phyloP scores from a whole-genome alignment of 1,140 invertebrate genomes.

The Hirudo medicinalis region DNA sequence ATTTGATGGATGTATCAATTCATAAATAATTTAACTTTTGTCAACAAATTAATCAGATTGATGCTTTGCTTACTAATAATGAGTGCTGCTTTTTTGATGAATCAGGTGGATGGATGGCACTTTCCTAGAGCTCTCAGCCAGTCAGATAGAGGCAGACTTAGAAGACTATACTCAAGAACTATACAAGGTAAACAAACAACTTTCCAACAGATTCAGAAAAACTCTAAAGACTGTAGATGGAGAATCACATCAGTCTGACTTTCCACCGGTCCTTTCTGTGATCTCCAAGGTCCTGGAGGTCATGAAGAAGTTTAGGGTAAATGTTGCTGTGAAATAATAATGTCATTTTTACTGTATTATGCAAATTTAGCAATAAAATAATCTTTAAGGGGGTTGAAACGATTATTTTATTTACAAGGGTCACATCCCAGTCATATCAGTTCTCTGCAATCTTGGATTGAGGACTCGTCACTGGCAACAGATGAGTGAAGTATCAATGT shows the following conservation, averaged over 20 bases:
- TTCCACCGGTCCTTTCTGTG: conserved; percentile 9
- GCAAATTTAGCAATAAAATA: conserved; percentile 26
- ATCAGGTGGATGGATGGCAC: conserved; percentile 66
- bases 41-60: no score
- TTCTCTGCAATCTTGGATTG: conserved; percentile 26
- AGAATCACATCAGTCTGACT: neutral
- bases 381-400: conserved; percentile 9
- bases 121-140: conserved; percentile 64
- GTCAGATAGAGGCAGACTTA: conserved; percentile 31
- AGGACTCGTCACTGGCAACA: conserved; percentile 36
- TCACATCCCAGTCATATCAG: conserved; percentile 30
- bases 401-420: conserved; percentile 27
- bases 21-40: no score
- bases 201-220: conserved; percentile 16
- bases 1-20: no score
- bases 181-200: conserved; percentile 17
- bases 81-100: no score
- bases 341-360: neutral
- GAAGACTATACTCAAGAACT: conserved; percentile 16
- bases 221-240: neutral
- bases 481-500: conserved; percentile 38
- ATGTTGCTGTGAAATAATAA: neutral
- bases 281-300: neutral
- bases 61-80: no score
- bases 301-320: conserved; percentile 18